These are phyloP conservation scores for Petrolisthes cinctipes DNA, from an alignment of 2,888 invertebrate genomes.

Conservation along the genomic window DNA sequence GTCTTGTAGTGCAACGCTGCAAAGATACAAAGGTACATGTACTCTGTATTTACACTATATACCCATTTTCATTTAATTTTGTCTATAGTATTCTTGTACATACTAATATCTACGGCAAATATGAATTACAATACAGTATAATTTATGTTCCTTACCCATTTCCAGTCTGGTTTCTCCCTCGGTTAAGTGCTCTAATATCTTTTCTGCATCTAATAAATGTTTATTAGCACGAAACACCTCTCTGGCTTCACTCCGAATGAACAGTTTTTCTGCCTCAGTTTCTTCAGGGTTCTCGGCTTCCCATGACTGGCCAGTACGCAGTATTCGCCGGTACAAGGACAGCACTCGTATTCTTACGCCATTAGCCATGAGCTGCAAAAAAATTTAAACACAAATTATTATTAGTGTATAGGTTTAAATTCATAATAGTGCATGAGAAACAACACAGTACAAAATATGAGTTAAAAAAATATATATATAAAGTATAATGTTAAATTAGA, in stretches of 20 bases:
- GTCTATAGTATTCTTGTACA: too few species aligned
- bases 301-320: constrained; percentile 25
- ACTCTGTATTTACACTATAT: too few species aligned
- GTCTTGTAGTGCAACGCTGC: constrained; percentile 69
- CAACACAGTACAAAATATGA: background rate
- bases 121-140: too few species aligned
- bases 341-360: constrained; percentile 27
- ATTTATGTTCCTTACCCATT: constrained; percentile 31
- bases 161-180: constrained; percentile 45
- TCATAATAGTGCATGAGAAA: background rate
- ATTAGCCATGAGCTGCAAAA: constrained; percentile 28
- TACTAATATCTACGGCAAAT: too few species aligned
- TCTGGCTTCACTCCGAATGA: constrained; percentile 29
- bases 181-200: constrained; percentile 10
- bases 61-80: too few species aligned
- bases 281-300: constrained; percentile 28
- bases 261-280: constrained; percentile 21
- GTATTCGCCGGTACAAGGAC: constrained; percentile 26
- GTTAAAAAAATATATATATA: background rate
- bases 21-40: background rate
- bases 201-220: background rate
- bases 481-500: too few species aligned
- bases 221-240: constrained; percentile 32
- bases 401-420: background rate
- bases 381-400: background rate